Base-by-base conservation (phyloP, 2,888 invertebrate genomes). In the Stomorhina lunata region DNA sequence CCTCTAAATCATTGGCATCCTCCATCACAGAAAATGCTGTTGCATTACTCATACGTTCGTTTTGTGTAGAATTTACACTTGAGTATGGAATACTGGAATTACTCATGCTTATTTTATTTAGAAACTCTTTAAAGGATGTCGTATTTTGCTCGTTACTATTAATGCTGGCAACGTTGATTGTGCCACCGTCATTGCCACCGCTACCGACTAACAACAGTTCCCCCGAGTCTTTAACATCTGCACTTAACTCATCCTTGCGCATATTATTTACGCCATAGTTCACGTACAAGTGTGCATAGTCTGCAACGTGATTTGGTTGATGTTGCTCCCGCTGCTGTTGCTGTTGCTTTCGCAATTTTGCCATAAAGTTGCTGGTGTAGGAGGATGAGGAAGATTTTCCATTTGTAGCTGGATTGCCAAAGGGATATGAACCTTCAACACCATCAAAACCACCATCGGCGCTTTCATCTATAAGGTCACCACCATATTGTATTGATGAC, bases 401-500 rank as follows among this genome's bases (percentile, higher is more conserved):
- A 15, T 40, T 20, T 40, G 65, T n/a, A 9, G 59, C 66, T 53
- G 88, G 86, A 84, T 88, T 90, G n/a, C 89, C 90, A n/a, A 90
- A 89, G 9, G 90, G 90, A 83, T 91, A 90, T 48, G 90, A 90
- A 2, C 89, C 89, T 86, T 90, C 89, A 20, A 88, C 87, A 25
- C 90, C 90, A 65, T 90, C 91, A 25, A 91, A 91, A 27, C 82
- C 84, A 40, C 81, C 83, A 6, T 85, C 89, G 6, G 89, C 90
- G 4, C 88, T 89, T 37, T 90, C 91, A 5, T 90, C 90, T 32
- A 91, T 90, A 43, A 91, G 83, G 85, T 91, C 91, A 1, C 91
- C 91, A 10, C 91, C 91, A 43, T 91, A 91, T 76, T 91, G 91
- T 43, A 91, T 89, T 27, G 91, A 90, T 34, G 91, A 90, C 63